Evolutionary conservation across 1,140 invertebrate species (phyloP).

Genomic region (Gonioctena quinquepunctata): DNA sequence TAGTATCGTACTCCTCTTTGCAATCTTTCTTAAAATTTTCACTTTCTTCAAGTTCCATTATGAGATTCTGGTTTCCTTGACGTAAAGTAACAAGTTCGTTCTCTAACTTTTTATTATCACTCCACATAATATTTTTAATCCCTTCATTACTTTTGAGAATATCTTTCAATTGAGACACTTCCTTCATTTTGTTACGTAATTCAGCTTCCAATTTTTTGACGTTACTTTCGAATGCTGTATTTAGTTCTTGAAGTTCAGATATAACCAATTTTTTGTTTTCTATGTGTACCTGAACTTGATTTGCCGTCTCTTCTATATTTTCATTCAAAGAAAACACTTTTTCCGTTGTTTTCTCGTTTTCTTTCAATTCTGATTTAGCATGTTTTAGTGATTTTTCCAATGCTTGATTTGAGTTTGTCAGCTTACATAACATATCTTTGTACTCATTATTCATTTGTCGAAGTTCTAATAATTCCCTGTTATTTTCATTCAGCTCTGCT

Average conservation of each 20-base stretch:
- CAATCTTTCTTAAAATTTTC: constrained; percentile 8
- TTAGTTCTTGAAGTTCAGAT: neutral
- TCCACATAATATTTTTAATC: constrained; percentile 16
- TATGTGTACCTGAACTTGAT: neutral
- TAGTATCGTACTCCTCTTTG: neutral
- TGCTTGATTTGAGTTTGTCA: neutral
- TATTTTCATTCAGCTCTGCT: neutral
- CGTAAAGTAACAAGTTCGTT: neutral
- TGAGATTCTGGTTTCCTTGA: neutral
- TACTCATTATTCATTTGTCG: neutral
- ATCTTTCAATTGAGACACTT: constrained; percentile 6
- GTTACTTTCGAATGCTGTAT: neutral
- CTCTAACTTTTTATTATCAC: neutral
- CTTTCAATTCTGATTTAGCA: neutral
- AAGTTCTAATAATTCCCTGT: neutral
- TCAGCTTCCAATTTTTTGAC: neutral
- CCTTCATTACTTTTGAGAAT: constrained; percentile 14
- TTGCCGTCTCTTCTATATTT: neutral
- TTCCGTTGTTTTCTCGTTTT: neutral
- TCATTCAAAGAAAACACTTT: neutral
- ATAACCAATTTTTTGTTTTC: neutral
- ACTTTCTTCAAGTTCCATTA: neutral
- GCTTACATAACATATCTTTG: neutral
- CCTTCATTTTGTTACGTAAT: neutral
- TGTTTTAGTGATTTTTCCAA: neutral